Conservation (phyloP, 2,113 vertebrate genomes). For the Saimiri boliviensis region DNA sequence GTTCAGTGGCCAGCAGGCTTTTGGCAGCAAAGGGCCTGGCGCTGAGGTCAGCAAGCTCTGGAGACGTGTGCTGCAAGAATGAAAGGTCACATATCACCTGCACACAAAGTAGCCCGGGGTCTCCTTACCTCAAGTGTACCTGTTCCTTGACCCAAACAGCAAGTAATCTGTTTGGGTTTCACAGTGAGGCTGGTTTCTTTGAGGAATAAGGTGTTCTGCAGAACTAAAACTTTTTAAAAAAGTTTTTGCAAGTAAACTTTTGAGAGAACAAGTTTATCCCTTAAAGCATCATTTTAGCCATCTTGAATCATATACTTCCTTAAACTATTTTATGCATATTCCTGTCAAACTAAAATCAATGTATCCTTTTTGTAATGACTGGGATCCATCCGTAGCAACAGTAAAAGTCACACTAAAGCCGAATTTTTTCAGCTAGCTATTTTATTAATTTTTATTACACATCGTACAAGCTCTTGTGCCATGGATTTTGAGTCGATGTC, state of each 20-base stretch:
- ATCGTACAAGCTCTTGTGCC: not conserved
- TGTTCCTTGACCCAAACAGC: not conserved
- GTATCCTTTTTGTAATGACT: not conserved
- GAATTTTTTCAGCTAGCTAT: not conserved
- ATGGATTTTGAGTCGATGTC: not conserved
- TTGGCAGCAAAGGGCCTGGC: not conserved
- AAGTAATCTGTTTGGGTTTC: not conserved
- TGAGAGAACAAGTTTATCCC: not conserved
- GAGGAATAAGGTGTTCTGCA: not conserved
- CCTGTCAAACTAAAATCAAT: not conserved
- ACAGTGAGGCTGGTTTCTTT: not conserved
- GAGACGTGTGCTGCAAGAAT: not conserved
- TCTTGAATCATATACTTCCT: not conserved
- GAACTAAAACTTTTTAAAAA: not conserved
- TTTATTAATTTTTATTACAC: not conserved
- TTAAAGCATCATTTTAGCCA: not conserved
- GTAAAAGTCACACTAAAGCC: not conserved
- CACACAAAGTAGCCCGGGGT: not conserved
- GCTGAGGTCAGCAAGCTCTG: not conserved
- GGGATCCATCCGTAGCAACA: not conserved
- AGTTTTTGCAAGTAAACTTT: not conserved
- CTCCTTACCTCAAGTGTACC: not conserved
- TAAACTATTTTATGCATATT: constrained; percentile 25
- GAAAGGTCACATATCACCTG: not conserved
- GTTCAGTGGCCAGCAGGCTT: not conserved